Evolutionary conservation across 2,888 invertebrate species (phyloP).

Genomic region (Phyllotreta striolata): DNA sequence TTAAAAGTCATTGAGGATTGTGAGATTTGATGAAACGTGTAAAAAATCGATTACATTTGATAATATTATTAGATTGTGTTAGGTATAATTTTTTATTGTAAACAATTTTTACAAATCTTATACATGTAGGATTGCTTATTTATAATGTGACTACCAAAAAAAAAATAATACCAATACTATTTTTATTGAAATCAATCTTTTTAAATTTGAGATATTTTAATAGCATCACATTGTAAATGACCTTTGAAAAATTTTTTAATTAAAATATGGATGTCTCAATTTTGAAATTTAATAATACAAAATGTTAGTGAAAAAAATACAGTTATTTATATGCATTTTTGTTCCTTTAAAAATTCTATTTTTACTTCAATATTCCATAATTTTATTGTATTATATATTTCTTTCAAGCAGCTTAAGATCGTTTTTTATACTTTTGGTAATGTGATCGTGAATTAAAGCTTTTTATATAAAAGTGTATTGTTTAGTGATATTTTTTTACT

Average conservation of each 20-base stretch:
- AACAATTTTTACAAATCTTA: conserved; percentile 52
- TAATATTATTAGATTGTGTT: conserved; percentile 56
- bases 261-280: conserved; percentile 55
- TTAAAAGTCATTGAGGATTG: not conserved
- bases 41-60: conserved; percentile 2
- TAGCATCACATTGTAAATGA: conserved; percentile 46
- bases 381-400: conserved; percentile 47
- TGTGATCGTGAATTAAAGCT: conserved; percentile 61
- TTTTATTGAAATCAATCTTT: conserved; percentile 45
- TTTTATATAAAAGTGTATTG: conserved; percentile 60
- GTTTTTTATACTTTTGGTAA: conserved; percentile 57
- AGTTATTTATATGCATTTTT: conserved; percentile 48
- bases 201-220: conserved; percentile 44
- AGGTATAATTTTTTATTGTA: conserved; percentile 52
- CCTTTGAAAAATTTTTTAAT: conserved; percentile 50
- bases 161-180: conserved; percentile 41
- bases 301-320: conserved; percentile 49
- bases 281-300: conserved; percentile 51
- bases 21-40: conserved; percentile 8
- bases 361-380: conserved; percentile 45
- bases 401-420: conserved; percentile 49
- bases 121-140: conserved; percentile 51
- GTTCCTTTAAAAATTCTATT: conserved; percentile 41
- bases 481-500: conserved; percentile 63
- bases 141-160: conserved; percentile 47